phyloP scores from a whole-genome alignment of 1,140 invertebrate genomes.

The Diorhabda carinulata region DNA sequence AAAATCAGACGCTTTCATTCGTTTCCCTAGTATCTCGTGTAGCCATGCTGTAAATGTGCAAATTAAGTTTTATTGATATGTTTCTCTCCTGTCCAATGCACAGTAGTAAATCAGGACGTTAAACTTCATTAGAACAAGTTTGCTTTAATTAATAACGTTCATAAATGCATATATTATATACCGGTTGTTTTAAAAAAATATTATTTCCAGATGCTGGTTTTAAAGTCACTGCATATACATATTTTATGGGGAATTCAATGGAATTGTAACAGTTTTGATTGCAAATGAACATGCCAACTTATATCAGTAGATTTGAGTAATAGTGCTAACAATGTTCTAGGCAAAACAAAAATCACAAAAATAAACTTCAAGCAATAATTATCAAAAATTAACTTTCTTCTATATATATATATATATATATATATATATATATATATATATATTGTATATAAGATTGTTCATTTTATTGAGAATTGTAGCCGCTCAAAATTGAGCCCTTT shows the following conservation, averaged over 20 bases:
- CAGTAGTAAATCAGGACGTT: conserved; percentile 14
- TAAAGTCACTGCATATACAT: too few relatives aligned
- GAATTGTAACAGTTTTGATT: too few relatives aligned
- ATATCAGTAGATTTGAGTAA: too few relatives aligned
- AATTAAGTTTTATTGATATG: conserved; percentile 11
- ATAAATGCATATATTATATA: neutral
- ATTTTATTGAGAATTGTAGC: too few relatives aligned
- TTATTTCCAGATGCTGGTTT: neutral
- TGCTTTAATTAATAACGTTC: conserved; percentile 17
- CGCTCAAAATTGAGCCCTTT: too few relatives aligned
- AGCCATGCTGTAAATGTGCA: neutral
- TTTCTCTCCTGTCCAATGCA: conserved; percentile 12
- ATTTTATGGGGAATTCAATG: too few relatives aligned
- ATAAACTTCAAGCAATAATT: neutral
- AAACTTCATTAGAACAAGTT: conserved; percentile 18
- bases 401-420: neutral
- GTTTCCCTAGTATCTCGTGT: too few relatives aligned
- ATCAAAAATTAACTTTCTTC: too few relatives aligned
- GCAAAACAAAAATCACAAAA: neutral
- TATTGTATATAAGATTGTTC: neutral
- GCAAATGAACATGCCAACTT: too few relatives aligned
- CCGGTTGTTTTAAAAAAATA: conserved; percentile 16
- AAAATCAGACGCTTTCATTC: too few relatives aligned
- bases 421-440: conserved; percentile 3
- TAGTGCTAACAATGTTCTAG: too few relatives aligned